Conservation (phyloP, 2,888 invertebrate genomes). For the Lamellibrachia satsuma region DNA sequence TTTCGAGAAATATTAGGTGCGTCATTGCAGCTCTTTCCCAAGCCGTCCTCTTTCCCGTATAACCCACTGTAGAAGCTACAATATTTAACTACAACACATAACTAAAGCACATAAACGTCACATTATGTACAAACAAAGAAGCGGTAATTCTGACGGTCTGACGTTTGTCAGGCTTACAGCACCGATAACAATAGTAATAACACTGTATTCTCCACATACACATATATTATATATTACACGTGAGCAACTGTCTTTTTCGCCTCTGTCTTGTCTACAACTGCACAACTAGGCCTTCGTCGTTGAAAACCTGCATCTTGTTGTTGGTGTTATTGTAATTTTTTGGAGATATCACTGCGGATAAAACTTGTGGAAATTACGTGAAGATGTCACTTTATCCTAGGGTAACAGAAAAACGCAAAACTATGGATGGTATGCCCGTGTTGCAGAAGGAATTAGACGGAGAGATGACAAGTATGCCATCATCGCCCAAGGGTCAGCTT, state of each 20-base stretch:
- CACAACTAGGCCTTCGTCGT: slow-evolving; percentile 14
- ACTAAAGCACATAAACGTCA: neutral
- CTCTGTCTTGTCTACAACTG: neutral
- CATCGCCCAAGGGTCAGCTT: slow-evolving; percentile 64
- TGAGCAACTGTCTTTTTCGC: slow-evolving; percentile 8
- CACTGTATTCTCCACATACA: neutral
- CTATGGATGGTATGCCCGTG: slow-evolving; percentile 11
- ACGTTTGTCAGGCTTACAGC: neutral
- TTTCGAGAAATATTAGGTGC: neutral
- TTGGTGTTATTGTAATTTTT: neutral
- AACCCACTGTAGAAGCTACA: neutral
- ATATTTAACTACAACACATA: slow-evolving; percentile 8
- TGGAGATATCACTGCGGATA: slow-evolving; percentile 6
- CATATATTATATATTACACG: slow-evolving; percentile 5
- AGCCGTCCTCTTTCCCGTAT: neutral
- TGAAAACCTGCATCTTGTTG: neutral
- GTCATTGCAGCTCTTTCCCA: neutral
- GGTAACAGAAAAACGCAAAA: slow-evolving; percentile 17
- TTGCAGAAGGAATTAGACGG: neutral
- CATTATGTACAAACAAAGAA: slow-evolving; percentile 3
- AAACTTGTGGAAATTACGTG: slow-evolving; percentile 5
- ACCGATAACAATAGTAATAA: slow-evolving; percentile 17
- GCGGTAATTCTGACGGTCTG: neutral
- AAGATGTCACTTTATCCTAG: slow-evolving; percentile 17
- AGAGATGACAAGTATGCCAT: slow-evolving; percentile 1